Evolutionary conservation across 2,888 invertebrate genomes (phyloP), one percentile per base, ranked within the genome.

Genomic region (Rhabditoides inermis): DNA sequence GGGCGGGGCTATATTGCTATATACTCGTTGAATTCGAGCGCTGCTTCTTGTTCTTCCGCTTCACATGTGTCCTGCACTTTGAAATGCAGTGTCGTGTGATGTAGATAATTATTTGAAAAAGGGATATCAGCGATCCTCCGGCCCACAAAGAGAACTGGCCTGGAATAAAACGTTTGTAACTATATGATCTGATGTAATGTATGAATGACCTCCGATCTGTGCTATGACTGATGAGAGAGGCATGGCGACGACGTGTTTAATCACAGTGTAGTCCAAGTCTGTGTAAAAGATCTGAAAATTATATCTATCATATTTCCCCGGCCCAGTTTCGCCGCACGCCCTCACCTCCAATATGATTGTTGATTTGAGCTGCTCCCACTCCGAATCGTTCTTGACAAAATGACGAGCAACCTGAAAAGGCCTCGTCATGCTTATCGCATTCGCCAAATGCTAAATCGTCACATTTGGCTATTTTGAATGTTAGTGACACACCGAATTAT

Each of bases 151-250:
- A 72, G 32, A 72, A 63, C 63, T 72, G 72, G 47, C 69, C 69
- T 70, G 55, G 4, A 46, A n/a, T n/a, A n/a, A n/a, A n/a, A n/a
- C n/a, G n/a, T n/a, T n/a, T n/a, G n/a, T n/a, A n/a, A n/a, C n/a
- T n/a, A n/a, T n/a, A n/a, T n/a, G n/a, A n/a, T n/a, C n/a, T n/a
- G n/a, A n/a, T n/a, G n/a, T n/a, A n/a, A n/a, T n/a, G n/a, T n/a
- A n/a, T n/a, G n/a, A n/a, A n/a, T n/a, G n/a, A 70, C 70, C 72
- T 61, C 72, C 72, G 27, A 72, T 58, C 52, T 72, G 71, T 41
- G 72, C 72, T 48, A 71, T 58, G 12, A 70, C 58, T 32, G 68
- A 65, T 18, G 60, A 58, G 1, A 64, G 56, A 6, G 72, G 69
- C 65, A 73, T 71, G 2, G 70, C 67, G 3, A 61, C 36, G 28